phyloP scores from a whole-genome alignment of 1,140 invertebrate genomes.

The Drosophila bocqueti region DNA sequence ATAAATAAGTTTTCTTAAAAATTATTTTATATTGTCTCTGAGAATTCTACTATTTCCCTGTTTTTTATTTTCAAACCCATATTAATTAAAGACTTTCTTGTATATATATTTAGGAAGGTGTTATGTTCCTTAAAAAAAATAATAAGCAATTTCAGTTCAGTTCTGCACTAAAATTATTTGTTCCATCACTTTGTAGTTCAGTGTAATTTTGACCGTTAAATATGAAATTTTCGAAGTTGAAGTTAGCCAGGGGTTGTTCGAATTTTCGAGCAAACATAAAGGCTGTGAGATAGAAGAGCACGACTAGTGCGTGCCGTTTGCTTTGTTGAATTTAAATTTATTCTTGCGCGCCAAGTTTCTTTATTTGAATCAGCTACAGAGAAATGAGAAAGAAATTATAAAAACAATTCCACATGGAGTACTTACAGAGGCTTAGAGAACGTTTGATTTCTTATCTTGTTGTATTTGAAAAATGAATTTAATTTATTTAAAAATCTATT shows the following conservation, averaged over 20 bases:
- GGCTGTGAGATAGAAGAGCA: constrained; percentile 9
- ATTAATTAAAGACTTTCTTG: background rate
- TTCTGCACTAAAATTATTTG: too few species aligned
- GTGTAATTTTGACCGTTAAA: constrained; percentile 19
- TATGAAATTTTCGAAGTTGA: constrained; percentile 28
- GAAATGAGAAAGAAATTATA: background rate
- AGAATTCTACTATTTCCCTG: background rate
- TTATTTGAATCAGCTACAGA: background rate
- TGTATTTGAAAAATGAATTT: background rate
- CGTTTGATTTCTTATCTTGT: background rate
- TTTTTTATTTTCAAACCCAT: background rate
- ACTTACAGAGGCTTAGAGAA: background rate
- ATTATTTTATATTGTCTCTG: background rate
- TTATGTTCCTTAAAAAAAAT: background rate
- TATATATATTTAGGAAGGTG: background rate
- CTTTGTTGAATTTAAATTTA: constrained; percentile 9
- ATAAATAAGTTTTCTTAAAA: too few species aligned
- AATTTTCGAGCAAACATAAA: constrained; percentile 14
- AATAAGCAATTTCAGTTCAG: background rate
- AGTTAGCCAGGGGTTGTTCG: background rate
- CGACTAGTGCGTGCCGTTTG: background rate
- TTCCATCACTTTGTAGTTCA: background rate
- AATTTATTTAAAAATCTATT: background rate
- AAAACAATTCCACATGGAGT: background rate
- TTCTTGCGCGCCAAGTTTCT: background rate